phyloP scores from a whole-genome alignment of 1,140 invertebrate genomes.

The Calephelis nemesis region DNA sequence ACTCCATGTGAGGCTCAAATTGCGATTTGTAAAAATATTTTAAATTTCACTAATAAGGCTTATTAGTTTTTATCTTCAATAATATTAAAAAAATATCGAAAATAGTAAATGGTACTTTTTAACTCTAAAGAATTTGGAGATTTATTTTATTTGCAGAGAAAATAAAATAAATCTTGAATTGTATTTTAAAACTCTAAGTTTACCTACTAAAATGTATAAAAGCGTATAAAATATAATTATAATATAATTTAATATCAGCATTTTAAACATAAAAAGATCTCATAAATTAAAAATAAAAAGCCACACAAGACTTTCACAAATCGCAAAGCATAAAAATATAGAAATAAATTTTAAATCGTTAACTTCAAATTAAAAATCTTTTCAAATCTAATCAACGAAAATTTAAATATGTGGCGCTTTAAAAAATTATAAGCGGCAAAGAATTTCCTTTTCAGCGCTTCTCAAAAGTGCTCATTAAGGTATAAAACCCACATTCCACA shows the following conservation, averaged over 20 bases:
- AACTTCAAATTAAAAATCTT: constrained; percentile 31
- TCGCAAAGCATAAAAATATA: constrained; percentile 13
- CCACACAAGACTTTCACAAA: not conserved
- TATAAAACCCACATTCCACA: constrained; percentile 72
- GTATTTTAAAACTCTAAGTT: no score
- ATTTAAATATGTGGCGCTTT: constrained; percentile 29
- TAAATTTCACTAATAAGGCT: no score
- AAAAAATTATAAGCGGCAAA: constrained; percentile 33
- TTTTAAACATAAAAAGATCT: not conserved
- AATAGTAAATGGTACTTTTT: no score
- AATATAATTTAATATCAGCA: not conserved
- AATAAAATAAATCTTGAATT: no score
- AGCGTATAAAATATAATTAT: no score
- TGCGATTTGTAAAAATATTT: no score
- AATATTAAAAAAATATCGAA: no score
- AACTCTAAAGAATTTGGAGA: no score
- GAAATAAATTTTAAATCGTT: constrained; percentile 18
- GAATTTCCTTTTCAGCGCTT: constrained; percentile 67
- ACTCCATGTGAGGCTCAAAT: no score
- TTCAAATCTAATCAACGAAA: constrained; percentile 42
- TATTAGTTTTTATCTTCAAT: no score
- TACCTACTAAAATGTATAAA: no score
- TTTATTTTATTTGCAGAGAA: no score
- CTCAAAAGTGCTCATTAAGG: constrained; percentile 71
- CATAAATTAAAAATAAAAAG: not conserved